Conservation (phyloP, 1,140 invertebrate genomes). For the Lucilia cuprina region DNA sequence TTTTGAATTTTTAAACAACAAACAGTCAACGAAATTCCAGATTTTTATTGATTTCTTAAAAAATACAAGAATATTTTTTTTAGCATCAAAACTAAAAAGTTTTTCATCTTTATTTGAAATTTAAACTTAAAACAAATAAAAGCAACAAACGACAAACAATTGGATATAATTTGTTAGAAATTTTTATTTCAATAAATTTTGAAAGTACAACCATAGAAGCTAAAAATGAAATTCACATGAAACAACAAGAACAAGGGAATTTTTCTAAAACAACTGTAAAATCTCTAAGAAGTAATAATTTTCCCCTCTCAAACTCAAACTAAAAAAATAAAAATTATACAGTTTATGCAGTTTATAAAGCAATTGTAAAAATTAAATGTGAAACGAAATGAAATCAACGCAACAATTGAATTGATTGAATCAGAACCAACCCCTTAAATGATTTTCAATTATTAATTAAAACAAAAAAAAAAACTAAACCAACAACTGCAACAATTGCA, state of each 20-base stretch:
- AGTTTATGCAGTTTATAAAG: too few species aligned
- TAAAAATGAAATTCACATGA: too few species aligned
- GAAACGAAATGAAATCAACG: too few species aligned
- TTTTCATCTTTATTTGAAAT: conserved; percentile 19
- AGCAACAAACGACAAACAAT: background rate
- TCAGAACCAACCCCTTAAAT: too few species aligned
- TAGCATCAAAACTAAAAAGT: background rate
- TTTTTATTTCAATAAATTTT: conserved; percentile 10
- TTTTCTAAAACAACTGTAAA: too few species aligned
- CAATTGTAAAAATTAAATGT: too few species aligned
- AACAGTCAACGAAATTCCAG: background rate
- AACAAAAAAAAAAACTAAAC: background rate
- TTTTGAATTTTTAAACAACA: conserved; percentile 37
- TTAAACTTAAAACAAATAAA: conserved; percentile 18
- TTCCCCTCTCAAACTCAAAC: too few species aligned
- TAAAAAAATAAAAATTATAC: too few species aligned
- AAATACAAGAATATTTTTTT: background rate
- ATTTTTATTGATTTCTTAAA: background rate
- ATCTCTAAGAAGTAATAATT: too few species aligned
- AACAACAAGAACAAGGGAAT: too few species aligned
- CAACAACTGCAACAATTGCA: background rate
- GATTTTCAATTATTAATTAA: background rate
- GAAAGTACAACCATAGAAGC: background rate
- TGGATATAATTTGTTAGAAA: conserved; percentile 18
- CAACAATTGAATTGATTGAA: too few species aligned